These are phyloP conservation scores for Antheraea yamamai DNA, from an alignment of 2,888 invertebrate species.

Conservation along the genomic window DNA sequence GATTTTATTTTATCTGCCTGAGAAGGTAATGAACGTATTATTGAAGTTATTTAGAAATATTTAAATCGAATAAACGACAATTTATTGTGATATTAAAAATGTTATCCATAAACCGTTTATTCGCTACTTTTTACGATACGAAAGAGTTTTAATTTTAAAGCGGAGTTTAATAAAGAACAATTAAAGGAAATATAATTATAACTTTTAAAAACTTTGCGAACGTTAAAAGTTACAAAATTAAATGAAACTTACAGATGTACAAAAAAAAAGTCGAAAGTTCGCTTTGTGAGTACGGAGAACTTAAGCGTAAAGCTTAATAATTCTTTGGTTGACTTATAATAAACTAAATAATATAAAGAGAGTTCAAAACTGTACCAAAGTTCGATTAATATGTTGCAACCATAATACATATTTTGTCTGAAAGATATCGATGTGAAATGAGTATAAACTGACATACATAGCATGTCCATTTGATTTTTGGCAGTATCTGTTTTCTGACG, in stretches of 20 bases:
- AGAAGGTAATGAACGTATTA: background rate
- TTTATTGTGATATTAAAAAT: background rate
- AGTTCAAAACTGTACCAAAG: background rate
- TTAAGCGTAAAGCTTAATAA: background rate
- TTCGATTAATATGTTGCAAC: background rate
- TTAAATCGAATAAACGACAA: background rate
- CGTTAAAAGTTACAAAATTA: background rate
- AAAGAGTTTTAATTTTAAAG: background rate
- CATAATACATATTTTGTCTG: background rate
- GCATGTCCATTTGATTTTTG: background rate
- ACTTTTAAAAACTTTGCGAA: constrained; percentile 1
- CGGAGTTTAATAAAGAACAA: background rate
- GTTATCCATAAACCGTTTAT: background rate
- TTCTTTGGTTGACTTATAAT: background rate
- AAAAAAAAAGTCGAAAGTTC: background rate
- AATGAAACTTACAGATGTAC: background rate
- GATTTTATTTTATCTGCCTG: background rate
- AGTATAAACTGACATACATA: background rate
- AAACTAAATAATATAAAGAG: background rate
- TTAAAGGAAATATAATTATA: constrained; percentile 6
- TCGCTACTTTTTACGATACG: background rate
- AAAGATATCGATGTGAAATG: background rate
- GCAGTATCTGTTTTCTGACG: background rate
- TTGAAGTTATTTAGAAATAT: background rate
- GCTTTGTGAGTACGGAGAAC: background rate